phyloP scores from a whole-genome alignment of 2,113 vertebrate species.

The Jaculus jaculus region DNA sequence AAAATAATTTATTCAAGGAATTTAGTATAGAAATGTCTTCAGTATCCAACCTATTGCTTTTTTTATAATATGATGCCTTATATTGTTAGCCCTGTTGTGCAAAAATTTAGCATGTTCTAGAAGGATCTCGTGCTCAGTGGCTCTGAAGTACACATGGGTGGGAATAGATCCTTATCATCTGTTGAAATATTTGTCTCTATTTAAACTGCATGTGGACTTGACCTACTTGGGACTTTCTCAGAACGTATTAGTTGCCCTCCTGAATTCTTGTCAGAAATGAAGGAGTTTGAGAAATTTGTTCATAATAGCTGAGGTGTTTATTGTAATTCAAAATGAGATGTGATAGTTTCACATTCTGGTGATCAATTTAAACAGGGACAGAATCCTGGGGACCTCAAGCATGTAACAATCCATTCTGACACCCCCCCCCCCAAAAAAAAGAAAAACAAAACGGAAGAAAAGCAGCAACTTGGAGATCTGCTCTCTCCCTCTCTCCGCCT shows the following conservation, averaged over 20 bases:
- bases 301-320: not conserved
- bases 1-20: not conserved
- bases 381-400: not conserved
- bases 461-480: constrained; percentile 62
- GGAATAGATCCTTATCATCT: not conserved
- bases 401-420: not conserved
- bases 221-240: not conserved
- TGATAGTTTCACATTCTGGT: not conserved
- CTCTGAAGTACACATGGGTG: not conserved
- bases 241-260: no score
- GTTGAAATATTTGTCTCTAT: not conserved
- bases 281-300: not conserved
- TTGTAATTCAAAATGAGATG: not conserved
- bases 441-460: constrained; percentile 59
- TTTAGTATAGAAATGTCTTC: not conserved
- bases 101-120: not conserved
- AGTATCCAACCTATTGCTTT: not conserved
- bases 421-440: no score
- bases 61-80: not conserved
- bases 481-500: constrained; percentile 83
- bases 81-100: not conserved
- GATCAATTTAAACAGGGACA: not conserved
- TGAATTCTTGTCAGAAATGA: not conserved
- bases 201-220: not conserved
- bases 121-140: not conserved